A percentile compares a stretch with the other conserved stretches of the same genome.
Evolutionary conservation across 2,888 invertebrate species (phyloP).

Genomic region (Lepidocyrtoides sp.): DNA sequence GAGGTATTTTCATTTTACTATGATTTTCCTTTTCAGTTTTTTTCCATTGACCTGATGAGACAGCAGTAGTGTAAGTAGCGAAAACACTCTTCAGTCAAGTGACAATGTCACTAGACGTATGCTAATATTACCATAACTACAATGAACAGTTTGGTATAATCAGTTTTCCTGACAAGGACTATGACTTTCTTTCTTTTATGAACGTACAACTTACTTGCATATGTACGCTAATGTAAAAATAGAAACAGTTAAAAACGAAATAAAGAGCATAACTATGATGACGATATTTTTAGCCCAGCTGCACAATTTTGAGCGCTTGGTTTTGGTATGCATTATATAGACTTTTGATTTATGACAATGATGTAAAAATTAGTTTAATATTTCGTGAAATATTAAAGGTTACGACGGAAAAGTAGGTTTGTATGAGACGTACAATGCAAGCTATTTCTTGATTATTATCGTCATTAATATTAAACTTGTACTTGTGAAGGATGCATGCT

Average conservation of each 20-base stretch:
- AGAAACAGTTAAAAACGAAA: neutral
- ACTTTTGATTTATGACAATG: slow-evolving; percentile 31
- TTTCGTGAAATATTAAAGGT: neutral
- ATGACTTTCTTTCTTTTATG: too few species aligned
- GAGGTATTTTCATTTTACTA: too few species aligned
- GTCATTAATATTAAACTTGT: neutral
- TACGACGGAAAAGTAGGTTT: neutral
- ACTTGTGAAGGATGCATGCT: neutral
- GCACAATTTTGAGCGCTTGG: neutral
- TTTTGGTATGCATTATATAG: too few species aligned
- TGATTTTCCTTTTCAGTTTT: too few species aligned
- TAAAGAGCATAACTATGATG: neutral
- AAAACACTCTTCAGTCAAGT: too few species aligned
- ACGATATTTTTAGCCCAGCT: neutral
- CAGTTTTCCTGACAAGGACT: neutral
- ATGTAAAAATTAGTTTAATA: neutral
- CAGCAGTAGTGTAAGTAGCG: too few species aligned
- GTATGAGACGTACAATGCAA: neutral
- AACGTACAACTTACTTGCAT: neutral
- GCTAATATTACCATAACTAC: neutral
- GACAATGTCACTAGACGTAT: too few species aligned
- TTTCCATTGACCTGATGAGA: neutral
- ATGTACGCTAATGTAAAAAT: neutral
- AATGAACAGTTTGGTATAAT: slow-evolving; percentile 4
- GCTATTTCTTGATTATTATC: too few species aligned